Base-by-base conservation (phyloP, 2,888 invertebrate species). In the Keiferia lycopersicella region DNA sequence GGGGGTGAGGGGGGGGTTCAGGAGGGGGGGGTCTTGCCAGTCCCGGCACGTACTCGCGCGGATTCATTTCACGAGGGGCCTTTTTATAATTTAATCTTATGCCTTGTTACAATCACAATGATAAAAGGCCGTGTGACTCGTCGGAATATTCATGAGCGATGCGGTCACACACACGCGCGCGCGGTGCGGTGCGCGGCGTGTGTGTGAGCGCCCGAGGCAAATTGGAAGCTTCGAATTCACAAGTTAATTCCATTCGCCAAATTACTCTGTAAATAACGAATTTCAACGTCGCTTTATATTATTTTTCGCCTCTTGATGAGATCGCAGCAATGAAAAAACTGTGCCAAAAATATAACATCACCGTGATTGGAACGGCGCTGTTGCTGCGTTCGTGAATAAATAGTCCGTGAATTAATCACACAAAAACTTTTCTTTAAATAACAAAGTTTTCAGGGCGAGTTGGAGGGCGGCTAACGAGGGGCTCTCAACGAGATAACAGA, bases 41-140 rank as follows among this genome's bases (percentile, higher is more conserved):
- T 74, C 76, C 22, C 66, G 75, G 75, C 80, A 82, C 84, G 82
- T 76, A 65, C 71, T 66, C 66, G 56, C 72, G 74, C 73, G 77
- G 81, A 81, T 81, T 81, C 78, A 76, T 82, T 79, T 75, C 77
- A 71, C 72, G 73, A 71, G 75, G 70, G 74, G 69, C 76, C 76
- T 78, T 81, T 81, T 83, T 81, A 82, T 83, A 83, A 84, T 84
- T 82, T 81, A 82, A 83, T 84, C 77, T 80, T 71, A 77, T 74
- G 78, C 73, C 77, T 81, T 79, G 80, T 79, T 78, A 79, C 82
- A 80, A 78, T 79, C 76, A 77, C 67, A 74, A 79, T 79, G 79
- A 79, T 77, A 75, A 77, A 78, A 77, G 72, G 70, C 73, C 67
- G 66, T 68, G 67, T 65, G 68, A 64, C 69, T 71, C 69, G 70